Percentiles rank a stretch among this genome's conserved stretches.
phyloP scores from a whole-genome alignment of 2,797 vertebrate species.

The Cuniculus paca region DNA sequence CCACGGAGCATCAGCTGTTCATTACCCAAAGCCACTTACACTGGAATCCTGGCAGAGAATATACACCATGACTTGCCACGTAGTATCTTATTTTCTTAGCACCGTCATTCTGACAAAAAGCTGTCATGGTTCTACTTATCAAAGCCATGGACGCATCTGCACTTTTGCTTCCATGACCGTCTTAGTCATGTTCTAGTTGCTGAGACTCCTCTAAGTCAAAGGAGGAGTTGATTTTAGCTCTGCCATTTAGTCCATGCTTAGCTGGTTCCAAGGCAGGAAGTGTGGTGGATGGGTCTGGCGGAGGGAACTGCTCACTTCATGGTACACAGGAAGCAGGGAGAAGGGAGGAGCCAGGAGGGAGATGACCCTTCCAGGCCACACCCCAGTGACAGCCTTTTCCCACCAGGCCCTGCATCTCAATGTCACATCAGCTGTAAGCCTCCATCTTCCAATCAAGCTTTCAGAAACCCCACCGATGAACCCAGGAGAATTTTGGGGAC shows the following conservation, averaged over 20 bases:
- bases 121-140: neutral
- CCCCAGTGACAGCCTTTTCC: neutral
- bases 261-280: neutral
- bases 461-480: neutral
- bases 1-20: no score
- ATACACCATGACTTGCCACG: accelerated
- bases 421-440: neutral
- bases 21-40: neutral
- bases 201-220: neutral
- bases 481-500: neutral
- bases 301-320: neutral
- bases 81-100: neutral
- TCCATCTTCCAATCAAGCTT: neutral
- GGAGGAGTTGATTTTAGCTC: neutral
- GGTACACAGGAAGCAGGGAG: neutral
- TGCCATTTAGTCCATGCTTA: neutral
- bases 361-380: neutral
- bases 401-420: neutral
- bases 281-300: neutral
- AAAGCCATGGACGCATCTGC: neutral
- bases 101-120: neutral
- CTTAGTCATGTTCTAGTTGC: neutral
- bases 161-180: no score
- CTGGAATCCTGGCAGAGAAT: neutral
- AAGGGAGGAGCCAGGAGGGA: neutral